These are phyloP conservation scores for Anolis carolinensis DNA, from an alignment of 2,113 vertebrate genomes.

Conservation along the genomic window DNA sequence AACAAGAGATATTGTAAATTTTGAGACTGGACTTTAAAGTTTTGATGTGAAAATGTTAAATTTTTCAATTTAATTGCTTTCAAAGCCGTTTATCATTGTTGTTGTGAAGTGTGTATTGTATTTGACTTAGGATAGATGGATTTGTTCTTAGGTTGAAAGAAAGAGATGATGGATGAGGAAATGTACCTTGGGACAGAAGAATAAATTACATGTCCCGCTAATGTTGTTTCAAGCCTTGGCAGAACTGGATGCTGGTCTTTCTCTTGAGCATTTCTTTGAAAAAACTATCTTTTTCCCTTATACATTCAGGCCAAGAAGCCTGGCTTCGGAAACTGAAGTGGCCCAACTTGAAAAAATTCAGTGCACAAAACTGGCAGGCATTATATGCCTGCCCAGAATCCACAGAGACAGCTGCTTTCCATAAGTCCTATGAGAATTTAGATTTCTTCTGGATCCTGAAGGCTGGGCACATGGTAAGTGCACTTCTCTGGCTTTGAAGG, in stretches of 20 bases:
- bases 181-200: too few species aligned
- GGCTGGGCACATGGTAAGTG: slow-evolving; percentile 95
- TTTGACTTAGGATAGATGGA: too few species aligned
- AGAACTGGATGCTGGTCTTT: neutral
- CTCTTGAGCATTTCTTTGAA: neutral
- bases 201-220: neutral
- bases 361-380: slow-evolving; percentile 82
- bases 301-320: slow-evolving; percentile 85
- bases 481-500: neutral
- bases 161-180: too few species aligned
- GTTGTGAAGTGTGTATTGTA: too few species aligned
- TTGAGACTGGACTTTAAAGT: neutral
- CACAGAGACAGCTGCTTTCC: slow-evolving; percentile 85
- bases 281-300: accelerated
- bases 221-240: neutral
- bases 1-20: neutral
- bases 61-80: too few species aligned
- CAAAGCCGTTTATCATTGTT: too few species aligned
- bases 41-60: neutral
- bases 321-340: slow-evolving; percentile 91
- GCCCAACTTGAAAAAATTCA: slow-evolving; percentile 81
- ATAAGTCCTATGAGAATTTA: slow-evolving; percentile 88
- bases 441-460: slow-evolving; percentile 96
- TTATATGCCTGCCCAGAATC: slow-evolving; percentile 76
- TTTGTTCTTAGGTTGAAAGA: too few species aligned